Percentiles rank a stretch among this genome's conserved stretches.
Evolutionary conservation across 1,140 invertebrate genomes (phyloP).

Genomic region (Berghia stephanieae): DNA sequence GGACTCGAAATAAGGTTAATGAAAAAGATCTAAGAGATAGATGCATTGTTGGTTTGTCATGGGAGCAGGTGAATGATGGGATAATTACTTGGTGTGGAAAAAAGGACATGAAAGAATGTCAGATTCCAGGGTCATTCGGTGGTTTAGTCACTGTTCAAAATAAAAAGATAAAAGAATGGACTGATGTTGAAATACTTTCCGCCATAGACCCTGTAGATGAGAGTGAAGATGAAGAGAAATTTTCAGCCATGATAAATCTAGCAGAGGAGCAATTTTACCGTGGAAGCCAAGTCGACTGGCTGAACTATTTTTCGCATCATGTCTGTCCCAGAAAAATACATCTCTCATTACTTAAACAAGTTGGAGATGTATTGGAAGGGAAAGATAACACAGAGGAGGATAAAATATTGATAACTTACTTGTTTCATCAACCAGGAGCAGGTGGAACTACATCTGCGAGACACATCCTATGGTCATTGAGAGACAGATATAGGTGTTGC

Average conservation of each 20-base stretch:
- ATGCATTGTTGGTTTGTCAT: slow-evolving; percentile 41
- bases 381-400: slow-evolving; percentile 33
- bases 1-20: slow-evolving; percentile 31
- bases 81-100: slow-evolving; percentile 24
- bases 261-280: slow-evolving; percentile 40
- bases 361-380: slow-evolving; percentile 35
- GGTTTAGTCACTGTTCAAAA: neutral
- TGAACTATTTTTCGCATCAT: slow-evolving; percentile 44
- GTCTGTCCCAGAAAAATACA: slow-evolving; percentile 37
- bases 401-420: slow-evolving; percentile 30
- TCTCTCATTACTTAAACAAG: slow-evolving; percentile 24
- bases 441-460: slow-evolving; percentile 44
- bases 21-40: slow-evolving; percentile 31
- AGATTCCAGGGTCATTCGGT: no score
- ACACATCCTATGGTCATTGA: slow-evolving; percentile 44
- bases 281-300: slow-evolving; percentile 41
- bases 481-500: slow-evolving; percentile 39
- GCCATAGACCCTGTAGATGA: slow-evolving; percentile 1
- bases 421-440: slow-evolving; percentile 44
- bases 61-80: slow-evolving; percentile 38
- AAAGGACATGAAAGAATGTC: neutral
- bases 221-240: slow-evolving; percentile 17
- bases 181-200: slow-evolving; percentile 19
- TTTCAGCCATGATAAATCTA: slow-evolving; percentile 19
- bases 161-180: slow-evolving; percentile 28